These are phyloP conservation scores for Carpatolechia fugitivella DNA, from an alignment of 2,888 invertebrate genomes.

Conservation along the genomic window DNA sequence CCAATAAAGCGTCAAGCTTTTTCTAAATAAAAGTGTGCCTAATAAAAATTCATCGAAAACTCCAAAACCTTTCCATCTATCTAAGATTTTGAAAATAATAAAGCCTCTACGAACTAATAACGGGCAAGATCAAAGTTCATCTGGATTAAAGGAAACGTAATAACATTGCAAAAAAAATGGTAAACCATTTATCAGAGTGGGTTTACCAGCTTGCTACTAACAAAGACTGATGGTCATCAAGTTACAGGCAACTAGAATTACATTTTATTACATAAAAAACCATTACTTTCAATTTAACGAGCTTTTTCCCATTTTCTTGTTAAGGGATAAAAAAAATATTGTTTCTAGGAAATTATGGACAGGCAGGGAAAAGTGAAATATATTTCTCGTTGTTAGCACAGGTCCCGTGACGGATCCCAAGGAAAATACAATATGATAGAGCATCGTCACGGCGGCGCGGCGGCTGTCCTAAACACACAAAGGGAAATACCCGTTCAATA, in stretches of 20 bases:
- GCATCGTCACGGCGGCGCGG: background rate
- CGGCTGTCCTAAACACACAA: conserved; percentile 12
- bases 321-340: background rate
- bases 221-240: conserved; percentile 7
- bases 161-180: background rate
- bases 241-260: background rate
- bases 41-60: no score
- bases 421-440: conserved; percentile 4
- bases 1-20: no score
- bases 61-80: no score
- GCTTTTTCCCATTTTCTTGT: background rate
- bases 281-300: conserved; percentile 9
- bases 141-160: background rate
- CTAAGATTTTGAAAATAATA: no score
- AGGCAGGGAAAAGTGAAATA: background rate
- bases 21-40: no score
- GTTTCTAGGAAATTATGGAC: background rate
- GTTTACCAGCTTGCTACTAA: conserved; percentile 3
- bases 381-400: background rate
- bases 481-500: background rate
- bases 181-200: conserved; percentile 5
- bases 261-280: background rate
- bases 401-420: background rate
- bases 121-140: background rate
- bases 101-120: background rate